These are phyloP conservation scores for Panopea generosa DNA, from an alignment of 2,888 invertebrate species.

Conservation along the genomic window DNA sequence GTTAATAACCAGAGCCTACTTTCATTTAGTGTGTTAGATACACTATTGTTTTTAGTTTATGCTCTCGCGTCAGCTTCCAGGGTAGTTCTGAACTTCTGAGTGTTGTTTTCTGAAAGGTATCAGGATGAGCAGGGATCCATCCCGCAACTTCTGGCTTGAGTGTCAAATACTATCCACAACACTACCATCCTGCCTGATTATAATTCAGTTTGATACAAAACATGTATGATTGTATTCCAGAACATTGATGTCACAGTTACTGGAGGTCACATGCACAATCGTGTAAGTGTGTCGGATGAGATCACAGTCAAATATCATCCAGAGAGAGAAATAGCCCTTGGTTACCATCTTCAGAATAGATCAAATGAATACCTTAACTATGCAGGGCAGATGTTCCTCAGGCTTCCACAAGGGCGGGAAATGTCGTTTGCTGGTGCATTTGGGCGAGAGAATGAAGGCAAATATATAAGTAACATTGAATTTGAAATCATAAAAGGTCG, in stretches of 20 bases:
- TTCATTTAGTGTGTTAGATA: too few species aligned
- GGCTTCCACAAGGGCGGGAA: slow-evolving; percentile 45
- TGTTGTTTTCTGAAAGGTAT: too few species aligned
- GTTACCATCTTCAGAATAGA: slow-evolving; percentile 49
- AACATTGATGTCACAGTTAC: slow-evolving; percentile 56
- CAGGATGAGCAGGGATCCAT: too few species aligned
- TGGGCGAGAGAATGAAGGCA: slow-evolving; percentile 51
- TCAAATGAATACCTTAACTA: slow-evolving; percentile 42
- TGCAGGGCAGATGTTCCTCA: slow-evolving; percentile 42
- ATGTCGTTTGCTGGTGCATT: slow-evolving; percentile 56
- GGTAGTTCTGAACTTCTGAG: too few species aligned
- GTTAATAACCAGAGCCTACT: too few species aligned
- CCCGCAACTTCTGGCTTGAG: too few species aligned
- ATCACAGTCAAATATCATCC: slow-evolving; percentile 61
- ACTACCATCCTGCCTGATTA: too few species aligned
- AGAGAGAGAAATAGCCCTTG: slow-evolving; percentile 50
- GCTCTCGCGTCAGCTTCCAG: too few species aligned
- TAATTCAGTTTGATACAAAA: too few species aligned
- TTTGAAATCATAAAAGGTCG: slow-evolving; percentile 60
- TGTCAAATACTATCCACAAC: too few species aligned
- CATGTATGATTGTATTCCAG: slow-evolving; percentile 49
- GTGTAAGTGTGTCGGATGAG: slow-evolving; percentile 48
- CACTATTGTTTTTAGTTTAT: too few species aligned
- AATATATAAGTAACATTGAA: slow-evolving; percentile 57
- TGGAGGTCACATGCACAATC: slow-evolving; percentile 62